Base-by-base conservation (phyloP, 2,888 invertebrate genomes). In the Antheraea yamamai region DNA sequence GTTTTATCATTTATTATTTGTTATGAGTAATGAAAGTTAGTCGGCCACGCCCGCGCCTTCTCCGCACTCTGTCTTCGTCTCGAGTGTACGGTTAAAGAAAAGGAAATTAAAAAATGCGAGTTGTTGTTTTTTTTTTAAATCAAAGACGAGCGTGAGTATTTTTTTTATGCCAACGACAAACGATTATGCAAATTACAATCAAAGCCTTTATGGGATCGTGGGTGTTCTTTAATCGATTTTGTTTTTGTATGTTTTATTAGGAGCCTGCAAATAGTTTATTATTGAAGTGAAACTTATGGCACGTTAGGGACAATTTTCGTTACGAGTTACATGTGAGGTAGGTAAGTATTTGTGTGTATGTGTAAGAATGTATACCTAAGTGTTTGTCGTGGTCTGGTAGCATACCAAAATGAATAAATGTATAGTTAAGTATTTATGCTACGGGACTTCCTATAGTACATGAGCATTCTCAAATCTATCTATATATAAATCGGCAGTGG, bases 1-100 rank as follows among this genome's bases (percentile, higher is more conserved):
- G 94, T 94, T 92, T 94, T 95, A 95, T 95, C 94, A 95, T 95
- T 95, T 95, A 94, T 95, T 93, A 95, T 89, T 86, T 87, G 87
- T 86, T 84, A 85, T 94, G 94, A 94, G 94, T 95, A 94, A 95
- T 95, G 95, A 93, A 94, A 94, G 91, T 94, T 91, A 90, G 89
- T 85, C 90, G 79, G 90, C 89, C 93, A 92, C 94, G 94, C 95
- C 94, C 89, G 89, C 89, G 87, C 89, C 89, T 61, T 87, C 88
- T 82, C 89, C 84, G 86, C 89, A 91, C 91, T 94, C 91, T 84
- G 91, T 94, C 94, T 94, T 94, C 93, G 94, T 94, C 94, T 91
- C 82, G 79, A 61, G 55, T 20, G 18, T 55, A 55, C 61, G 83
- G 83, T 84, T 82, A 76, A 86, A 84, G 89, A 90, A 91, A 91